Evolutionary conservation across 2,113 vertebrate genomes (phyloP).

Genomic region (Hystrix brachyura): DNA sequence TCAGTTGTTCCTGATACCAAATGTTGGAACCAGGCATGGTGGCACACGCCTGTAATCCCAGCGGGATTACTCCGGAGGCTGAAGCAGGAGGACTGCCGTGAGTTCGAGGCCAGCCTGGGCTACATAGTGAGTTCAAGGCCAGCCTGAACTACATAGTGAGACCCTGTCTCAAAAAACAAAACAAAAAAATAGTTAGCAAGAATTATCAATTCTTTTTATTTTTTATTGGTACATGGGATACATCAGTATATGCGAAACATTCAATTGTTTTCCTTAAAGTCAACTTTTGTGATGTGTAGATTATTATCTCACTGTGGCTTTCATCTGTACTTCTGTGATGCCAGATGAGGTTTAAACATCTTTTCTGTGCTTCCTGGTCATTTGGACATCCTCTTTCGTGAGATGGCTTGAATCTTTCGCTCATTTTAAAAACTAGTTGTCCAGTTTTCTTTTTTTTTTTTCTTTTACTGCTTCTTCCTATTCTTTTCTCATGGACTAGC

Average conservation of each 20-base stretch:
- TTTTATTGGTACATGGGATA: neutral
- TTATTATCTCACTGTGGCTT: neutral
- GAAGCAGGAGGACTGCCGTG: too few relatives aligned
- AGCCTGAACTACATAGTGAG: too few relatives aligned
- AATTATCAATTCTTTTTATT: neutral
- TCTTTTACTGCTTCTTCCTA: neutral
- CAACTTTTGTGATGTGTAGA: neutral
- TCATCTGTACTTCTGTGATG: constrained; percentile 31
- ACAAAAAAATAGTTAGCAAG: neutral
- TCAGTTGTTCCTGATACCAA: constrained; percentile 15
- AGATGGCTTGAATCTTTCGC: neutral
- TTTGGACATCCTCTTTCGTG: neutral
- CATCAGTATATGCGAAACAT: neutral
- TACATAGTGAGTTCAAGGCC: too few relatives aligned
- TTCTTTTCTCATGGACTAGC: neutral
- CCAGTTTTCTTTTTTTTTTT: neutral
- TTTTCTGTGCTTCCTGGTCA: neutral
- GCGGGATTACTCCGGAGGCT: too few relatives aligned
- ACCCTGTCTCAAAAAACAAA: too few relatives aligned
- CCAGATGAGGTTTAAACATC: neutral
- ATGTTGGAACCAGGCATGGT: neutral
- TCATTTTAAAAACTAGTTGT: constrained; percentile 2
- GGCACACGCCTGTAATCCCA: too few relatives aligned
- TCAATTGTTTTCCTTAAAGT: constrained; percentile 5
- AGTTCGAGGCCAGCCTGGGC: too few relatives aligned